Evolutionary conservation across 2,888 invertebrate genomes (phyloP), one percentile per base, ranked within the genome.

Genomic region (Pachliopta kotzebuea): DNA sequence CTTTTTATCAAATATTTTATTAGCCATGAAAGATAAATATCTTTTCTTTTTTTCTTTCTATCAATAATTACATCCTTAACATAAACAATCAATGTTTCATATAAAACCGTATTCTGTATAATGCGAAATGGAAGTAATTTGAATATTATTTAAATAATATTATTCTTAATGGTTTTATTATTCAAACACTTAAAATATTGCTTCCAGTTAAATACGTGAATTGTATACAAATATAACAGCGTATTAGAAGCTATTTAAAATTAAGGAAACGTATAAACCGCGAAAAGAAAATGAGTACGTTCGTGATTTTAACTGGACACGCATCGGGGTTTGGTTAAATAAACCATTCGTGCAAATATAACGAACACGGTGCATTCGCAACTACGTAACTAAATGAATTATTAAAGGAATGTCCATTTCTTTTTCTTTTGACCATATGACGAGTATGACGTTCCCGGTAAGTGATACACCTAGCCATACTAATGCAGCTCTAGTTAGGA

Each of bases 271-370:
- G 24, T 50, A 24, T 17, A 53, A 59, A 50, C 31, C 49, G n/a
- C n/a, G n/a, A n/a, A 45, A 65, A 59, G 62, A 55, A 58, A 62
- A 61, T 57, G 49, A 8, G n/a, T n/a, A 6, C 45, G 14, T 50
- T 54, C 54, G 54, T 53, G 21, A 55, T 56, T 65, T 31, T 26
- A 24, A 62, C 54, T 65, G 21, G 31, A 58, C 58, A 65, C 62
- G 65, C 57, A 65, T 55, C 42, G 55, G 21, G 11, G n/a, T 29
- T 31, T 56, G 54, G 53, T 65, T 61, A 62, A 62, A 54, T 62
- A 65, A 65, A 65, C 62, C 58, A 65, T 65, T 55, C 61, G 37
- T 37, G 54, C 65, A 54, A 61, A 61, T 42, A 17, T 37, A 29
- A 60, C 45, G 45, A 57, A 63, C 59, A 57, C 42, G 45, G 14